phyloP scores from a whole-genome alignment of 2,888 invertebrate genomes.

The Mesoligia furuncula region DNA sequence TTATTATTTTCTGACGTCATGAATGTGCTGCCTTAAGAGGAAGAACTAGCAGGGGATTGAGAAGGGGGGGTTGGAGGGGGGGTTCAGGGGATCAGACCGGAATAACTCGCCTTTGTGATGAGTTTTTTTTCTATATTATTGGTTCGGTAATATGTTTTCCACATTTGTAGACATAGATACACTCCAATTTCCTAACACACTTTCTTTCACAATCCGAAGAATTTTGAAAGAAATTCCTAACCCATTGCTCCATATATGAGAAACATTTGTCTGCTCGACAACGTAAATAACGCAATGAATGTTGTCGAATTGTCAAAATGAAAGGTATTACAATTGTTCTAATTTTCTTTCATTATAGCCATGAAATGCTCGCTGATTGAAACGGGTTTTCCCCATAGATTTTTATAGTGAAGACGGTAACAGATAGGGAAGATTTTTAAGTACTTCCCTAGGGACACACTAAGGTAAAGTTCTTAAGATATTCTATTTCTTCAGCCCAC shows the following conservation, averaged over 20 bases:
- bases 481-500: neutral
- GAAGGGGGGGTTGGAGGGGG: too few relatives aligned
- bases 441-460: neutral
- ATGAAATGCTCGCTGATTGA: neutral
- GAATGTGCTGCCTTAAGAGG: neutral
- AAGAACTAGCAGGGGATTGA: too few relatives aligned
- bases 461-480: conserved; percentile 1
- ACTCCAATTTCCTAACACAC: too few relatives aligned
- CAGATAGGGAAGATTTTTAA: conserved; percentile 7
- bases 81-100: too few relatives aligned
- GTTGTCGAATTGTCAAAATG: neutral
- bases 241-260: too few relatives aligned
- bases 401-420: conserved; percentile 1
- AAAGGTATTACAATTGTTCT: neutral
- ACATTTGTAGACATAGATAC: too few relatives aligned
- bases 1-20: neutral
- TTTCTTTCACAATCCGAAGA: too few relatives aligned
- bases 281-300: neutral
- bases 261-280: neutral
- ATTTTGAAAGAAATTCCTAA: too few relatives aligned
- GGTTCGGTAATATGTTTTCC: neutral
- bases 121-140: neutral
- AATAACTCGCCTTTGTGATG: too few relatives aligned
- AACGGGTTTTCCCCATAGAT: conserved; percentile 3
- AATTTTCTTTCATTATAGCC: neutral